Evolutionary conservation across 2,888 invertebrate genomes (phyloP), one percentile per base, ranked within the genome.

Genomic region (Netelia melanura): DNA sequence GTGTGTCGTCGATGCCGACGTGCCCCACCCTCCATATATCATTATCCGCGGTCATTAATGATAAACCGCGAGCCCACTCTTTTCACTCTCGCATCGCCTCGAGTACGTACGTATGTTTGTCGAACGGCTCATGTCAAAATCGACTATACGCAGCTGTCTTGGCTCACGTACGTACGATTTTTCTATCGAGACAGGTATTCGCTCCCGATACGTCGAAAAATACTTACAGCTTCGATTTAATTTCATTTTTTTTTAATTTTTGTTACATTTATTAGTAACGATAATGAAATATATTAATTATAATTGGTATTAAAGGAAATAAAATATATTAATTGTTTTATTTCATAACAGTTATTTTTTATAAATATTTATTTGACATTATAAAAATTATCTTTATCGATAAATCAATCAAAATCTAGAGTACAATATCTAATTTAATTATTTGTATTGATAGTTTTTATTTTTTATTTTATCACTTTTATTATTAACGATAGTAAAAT

Each of bases 31-130:
- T 90, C 91, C 91, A 92, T 92, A 91, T 92, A 92, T 92, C 92
- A 92, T 92, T 92, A 92, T 89, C 89, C 89, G 84, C 83, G 91
- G 92, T 92, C 92, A 92, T 92, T 92, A 92, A 92, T 92, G 92
- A 92, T 92, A 92, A 92, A 92, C 92, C 92, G 92, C 92, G 89
- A 92, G 90, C 92, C 90, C 88, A 88, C 88, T 88, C 89, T 89
- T 88, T 89, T 88, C 87, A 61, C 77, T 78, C 68, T 61, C 68
- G 3, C 44, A 56, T 44, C 61, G 87, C 80, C 80, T 89, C 72
- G 43, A 17, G 17, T 17, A 17, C 56, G 21, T 71, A 25, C 23
- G 21, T 56, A 25, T 43, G 43, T 56, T 76, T 23, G 48, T 75
- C 54, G 64, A 52, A 52, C 30, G 48, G 48, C 48, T 48, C 65